Base-by-base conservation (phyloP, 2,113 vertebrate species). In the Varanus komodoensis region DNA sequence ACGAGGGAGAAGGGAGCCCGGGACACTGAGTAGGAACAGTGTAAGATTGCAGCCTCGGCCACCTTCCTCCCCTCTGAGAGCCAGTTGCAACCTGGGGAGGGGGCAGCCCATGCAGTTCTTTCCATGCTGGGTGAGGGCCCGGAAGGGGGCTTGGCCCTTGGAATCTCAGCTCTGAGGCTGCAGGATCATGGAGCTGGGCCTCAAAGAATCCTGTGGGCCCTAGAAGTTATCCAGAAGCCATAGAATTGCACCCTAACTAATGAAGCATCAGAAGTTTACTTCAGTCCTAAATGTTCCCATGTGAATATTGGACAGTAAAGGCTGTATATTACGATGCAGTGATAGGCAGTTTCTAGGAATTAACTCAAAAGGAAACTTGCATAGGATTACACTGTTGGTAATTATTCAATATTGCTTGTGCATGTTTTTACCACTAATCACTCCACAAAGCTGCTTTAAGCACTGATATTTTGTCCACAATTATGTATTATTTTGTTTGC, bases 401-500 rank as follows among this genome's bases (percentile, higher is more conserved):
- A 44, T 44, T 84, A 34, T n/a, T 7, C 29, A 64, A 2, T 75
- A 15, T 67, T 48, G n/a, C 23, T 32, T 84, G n/a, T 92, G 48
- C 89, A 90, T 90, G 83, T 9, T 89, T 44, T 44, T 44, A 44
- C 38, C 38, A 44, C 38, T 44, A 44, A 44, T 44, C 38, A 3
- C 17, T 44, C 32, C 25, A 78, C 92, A 74, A 88, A 86, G 83
- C 27, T 61, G 89, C 87, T 82, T 29, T n/a, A 1, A 3, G 3
- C n/a, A 38, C 94, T 77, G 71, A 92, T 92, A 90, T 95, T 89
- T 89, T 74, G 57, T 74, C 73, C 88, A 93, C 7, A 0, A 69
- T 94, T 91, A 87, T 77, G 92, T 92, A 90, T 90, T 91, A 86
- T 93, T 57, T 96, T 96, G 92, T 97, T 98, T 97, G 97, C 97